Conservation (phyloP, 2,888 invertebrate genomes). For the Mellilla xanthometata region DNA sequence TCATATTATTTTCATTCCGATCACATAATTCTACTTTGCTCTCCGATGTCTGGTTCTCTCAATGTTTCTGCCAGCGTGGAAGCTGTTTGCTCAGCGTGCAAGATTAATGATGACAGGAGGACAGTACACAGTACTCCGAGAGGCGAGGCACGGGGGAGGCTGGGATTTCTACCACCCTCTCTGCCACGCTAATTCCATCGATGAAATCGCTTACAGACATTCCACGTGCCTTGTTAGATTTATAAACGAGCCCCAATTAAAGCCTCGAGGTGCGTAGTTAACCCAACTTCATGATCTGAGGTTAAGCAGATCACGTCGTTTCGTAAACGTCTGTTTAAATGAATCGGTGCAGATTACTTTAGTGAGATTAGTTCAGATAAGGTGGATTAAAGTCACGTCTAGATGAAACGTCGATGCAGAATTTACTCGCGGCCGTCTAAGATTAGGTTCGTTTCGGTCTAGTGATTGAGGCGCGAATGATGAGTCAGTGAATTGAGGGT, state of each 20-base stretch:
- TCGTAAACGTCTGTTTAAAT: constrained; percentile 12
- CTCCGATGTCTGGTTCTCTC: constrained; percentile 23
- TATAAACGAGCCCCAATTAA: constrained; percentile 59
- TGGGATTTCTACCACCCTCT: constrained; percentile 44
- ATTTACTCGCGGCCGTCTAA: too few relatives aligned
- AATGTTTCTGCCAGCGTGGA: constrained; percentile 32
- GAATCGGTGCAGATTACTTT: constrained; percentile 18
- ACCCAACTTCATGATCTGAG: constrained; percentile 5
- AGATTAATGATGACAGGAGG: constrained; percentile 75
- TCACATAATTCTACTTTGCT: constrained; percentile 21
- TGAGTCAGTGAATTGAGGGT: constrained; percentile 68
- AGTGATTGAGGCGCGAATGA: constrained; percentile 56
- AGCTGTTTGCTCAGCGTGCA: constrained; percentile 66
- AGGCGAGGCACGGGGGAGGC: constrained; percentile 37
- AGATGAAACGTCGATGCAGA: constrained; percentile 34
- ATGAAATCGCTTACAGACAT: constrained; percentile 58
- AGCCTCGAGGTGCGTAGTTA: constrained; percentile 19
- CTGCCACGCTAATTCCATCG: constrained; percentile 30
- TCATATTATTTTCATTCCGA: constrained; percentile 2
- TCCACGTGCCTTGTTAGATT: constrained; percentile 46
- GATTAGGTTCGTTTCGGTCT: constrained; percentile 27
- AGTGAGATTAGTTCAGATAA: constrained; percentile 33
- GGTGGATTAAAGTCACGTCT: constrained; percentile 46
- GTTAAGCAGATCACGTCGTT: constrained; percentile 1
- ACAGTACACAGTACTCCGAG: constrained; percentile 48